Conservation (phyloP, 1,140 invertebrate genomes). For the Zaprionus gabonicus region DNA sequence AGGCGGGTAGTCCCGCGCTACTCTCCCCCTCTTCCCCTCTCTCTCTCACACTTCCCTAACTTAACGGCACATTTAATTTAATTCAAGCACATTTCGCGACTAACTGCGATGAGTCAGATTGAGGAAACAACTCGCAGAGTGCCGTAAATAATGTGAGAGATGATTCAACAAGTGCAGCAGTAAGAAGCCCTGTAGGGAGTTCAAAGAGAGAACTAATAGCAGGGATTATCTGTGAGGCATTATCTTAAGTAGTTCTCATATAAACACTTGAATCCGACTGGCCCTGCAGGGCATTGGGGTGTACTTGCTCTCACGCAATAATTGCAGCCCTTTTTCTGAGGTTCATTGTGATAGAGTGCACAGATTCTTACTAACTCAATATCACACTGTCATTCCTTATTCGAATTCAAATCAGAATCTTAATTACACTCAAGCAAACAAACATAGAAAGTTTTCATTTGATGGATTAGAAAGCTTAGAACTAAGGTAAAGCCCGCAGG, state of each 20-base stretch:
- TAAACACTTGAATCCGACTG: too few species aligned
- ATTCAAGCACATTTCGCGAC: not conserved
- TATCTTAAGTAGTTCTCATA: too few species aligned
- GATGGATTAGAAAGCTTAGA: not conserved
- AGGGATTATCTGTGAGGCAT: too few species aligned
- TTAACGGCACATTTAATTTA: not conserved
- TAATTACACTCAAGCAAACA: not conserved
- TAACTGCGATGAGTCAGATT: not conserved
- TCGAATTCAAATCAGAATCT: not conserved
- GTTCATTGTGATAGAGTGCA: not conserved
- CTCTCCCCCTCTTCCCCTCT: too few species aligned
- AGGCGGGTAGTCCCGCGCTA: not conserved
- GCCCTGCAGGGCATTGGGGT: not conserved
- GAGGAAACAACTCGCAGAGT: not conserved
- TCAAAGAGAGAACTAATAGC: too few species aligned
- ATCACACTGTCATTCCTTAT: not conserved
- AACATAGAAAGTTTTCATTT: not conserved
- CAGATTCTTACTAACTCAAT: too few species aligned
- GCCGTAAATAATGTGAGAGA: not conserved
- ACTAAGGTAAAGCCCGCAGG: not conserved
- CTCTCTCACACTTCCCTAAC: too few species aligned
- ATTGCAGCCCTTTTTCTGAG: not conserved
- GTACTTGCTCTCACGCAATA: not conserved
- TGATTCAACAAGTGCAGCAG: not conserved
- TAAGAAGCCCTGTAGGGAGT: not conserved